Evolutionary conservation across 2,797 vertebrate species (phyloP).

Genomic region (Sebastes umbrosus): DNA sequence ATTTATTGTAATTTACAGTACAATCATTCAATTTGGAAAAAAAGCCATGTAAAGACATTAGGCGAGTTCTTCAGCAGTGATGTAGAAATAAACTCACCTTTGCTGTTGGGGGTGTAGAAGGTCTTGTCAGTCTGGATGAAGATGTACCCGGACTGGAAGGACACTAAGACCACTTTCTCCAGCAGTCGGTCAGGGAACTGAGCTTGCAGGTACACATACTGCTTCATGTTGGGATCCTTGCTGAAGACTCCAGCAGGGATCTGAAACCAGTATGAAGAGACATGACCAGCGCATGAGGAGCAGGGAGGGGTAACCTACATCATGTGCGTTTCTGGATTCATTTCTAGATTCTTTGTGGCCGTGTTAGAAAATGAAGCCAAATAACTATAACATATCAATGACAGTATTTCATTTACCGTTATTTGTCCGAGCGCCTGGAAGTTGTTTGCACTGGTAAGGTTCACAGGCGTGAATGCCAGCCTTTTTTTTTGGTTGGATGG

Average conservation of each 20-base stretch:
- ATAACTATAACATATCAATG: background rate
- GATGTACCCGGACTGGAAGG: slow-evolving; percentile 86
- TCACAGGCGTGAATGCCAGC: background rate
- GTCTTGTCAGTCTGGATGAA: slow-evolving; percentile 85
- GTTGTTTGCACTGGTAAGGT: background rate
- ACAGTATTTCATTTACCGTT: slow-evolving; percentile 38
- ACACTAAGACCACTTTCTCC: slow-evolving; percentile 85
- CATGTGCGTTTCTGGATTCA: no score
- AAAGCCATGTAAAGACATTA: background rate
- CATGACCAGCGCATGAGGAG: no score
- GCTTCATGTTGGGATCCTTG: slow-evolving; percentile 44
- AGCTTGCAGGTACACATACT: slow-evolving; percentile 81
- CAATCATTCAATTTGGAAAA: background rate
- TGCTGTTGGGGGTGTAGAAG: slow-evolving; percentile 86
- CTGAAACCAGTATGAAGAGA: slow-evolving; percentile 31
- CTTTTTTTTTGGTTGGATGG: slow-evolving; percentile 41
- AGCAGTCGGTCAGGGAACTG: slow-evolving; percentile 49
- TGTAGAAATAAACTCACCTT: slow-evolving; percentile 55
- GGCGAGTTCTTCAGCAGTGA: background rate
- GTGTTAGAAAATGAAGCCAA: background rate
- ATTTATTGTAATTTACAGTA: background rate
- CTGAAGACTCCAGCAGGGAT: slow-evolving; percentile 49
- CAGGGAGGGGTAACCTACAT: no score
- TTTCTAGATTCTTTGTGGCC: no score
- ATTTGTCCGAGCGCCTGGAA: slow-evolving; percentile 62